phyloP scores from a whole-genome alignment of 2,797 vertebrate genomes.

The Sparidentex hasta region DNA sequence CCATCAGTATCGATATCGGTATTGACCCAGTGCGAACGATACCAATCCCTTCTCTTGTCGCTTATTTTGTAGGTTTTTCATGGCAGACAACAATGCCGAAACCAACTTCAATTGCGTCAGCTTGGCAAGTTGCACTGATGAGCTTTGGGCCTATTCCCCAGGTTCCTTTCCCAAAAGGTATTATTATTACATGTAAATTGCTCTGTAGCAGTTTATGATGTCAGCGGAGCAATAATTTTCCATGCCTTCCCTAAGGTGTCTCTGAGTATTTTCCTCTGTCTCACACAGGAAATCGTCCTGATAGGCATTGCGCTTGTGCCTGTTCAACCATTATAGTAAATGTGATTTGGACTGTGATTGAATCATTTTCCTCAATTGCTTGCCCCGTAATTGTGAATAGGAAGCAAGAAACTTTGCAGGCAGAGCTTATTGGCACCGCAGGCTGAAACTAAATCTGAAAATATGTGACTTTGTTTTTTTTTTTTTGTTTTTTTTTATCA shows the following conservation, averaged over 20 bases:
- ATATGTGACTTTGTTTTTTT: background rate
- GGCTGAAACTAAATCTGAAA: constrained; percentile 1
- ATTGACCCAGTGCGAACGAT: no score
- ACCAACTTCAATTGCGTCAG: constrained; percentile 35
- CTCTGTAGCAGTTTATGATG: constrained; percentile 28
- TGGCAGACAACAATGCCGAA: background rate
- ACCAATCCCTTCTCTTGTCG: background rate
- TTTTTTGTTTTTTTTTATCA: background rate
- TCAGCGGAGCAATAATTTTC: constrained; percentile 26
- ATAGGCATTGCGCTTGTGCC: constrained; percentile 26
- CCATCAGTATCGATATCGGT: no score
- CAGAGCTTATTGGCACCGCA: background rate
- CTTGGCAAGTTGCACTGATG: constrained; percentile 24
- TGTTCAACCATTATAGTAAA: constrained; percentile 17
- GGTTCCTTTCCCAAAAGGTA: constrained; percentile 22
- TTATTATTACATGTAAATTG: constrained; percentile 46
- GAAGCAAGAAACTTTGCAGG: background rate
- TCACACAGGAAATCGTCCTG: constrained; percentile 22
- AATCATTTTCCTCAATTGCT: constrained; percentile 25
- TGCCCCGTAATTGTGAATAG: background rate
- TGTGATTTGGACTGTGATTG: constrained; percentile 16
- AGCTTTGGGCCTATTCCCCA: constrained; percentile 42
- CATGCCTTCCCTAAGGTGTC: constrained; percentile 5
- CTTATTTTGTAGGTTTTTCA: constrained; percentile 26
- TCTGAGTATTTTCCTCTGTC: constrained; percentile 17